Base-by-base conservation (phyloP, 2,113 vertebrate species). In the Mugil cephalus region DNA sequence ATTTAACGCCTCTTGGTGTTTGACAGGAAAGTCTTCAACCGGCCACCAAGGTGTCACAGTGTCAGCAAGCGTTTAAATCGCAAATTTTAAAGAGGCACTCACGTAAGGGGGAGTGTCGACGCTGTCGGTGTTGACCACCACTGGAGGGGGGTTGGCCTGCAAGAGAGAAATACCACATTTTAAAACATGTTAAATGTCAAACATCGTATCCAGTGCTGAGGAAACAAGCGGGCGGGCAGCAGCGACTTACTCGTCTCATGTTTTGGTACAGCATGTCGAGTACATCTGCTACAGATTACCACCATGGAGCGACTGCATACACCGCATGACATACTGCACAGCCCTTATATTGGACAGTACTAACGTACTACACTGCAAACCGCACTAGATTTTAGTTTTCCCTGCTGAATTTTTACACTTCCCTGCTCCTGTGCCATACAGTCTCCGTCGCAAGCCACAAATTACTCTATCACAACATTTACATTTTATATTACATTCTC, bases 101-200 rank as follows among this genome's bases (percentile, higher is more conserved):
- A 98, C 97, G 0, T 98, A 98, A 92, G 96, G 93, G 21, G 96
- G 91, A 11, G 95, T 94, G 77, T 99, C 97, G 82, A 96, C 88
- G 60, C 92, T 96, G 85, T 99, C 97, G 84, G 97, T 94, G 83
- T 98, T 99, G 91, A 99, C 96, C 91, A 99, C 93, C 70, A 99
- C 95, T 34, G 98, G 97, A 88, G 97, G 96, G 45, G 98, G 97
- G 89, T 98, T 99, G 90, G 96, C 97, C 98, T 99, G 93, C 47
- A 93, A 93, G 70, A 85, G 50, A 85, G 59, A 89, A 90, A 43
- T 39, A n/a, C 15, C 38, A 0, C 30, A 2, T 50, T 34, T 48
- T 62, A 19, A 51, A 17, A n/a, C 9, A 19, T 12, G 46, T 69
- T 30, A 21, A 17, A 5, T 17, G 13, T 43, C 10, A 58, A 40